Percentiles rank a stretch among this genome's conserved stretches.
Evolutionary conservation across 1,140 invertebrate genomes (phyloP).

Genomic region (Lasioglossum baleicum): DNA sequence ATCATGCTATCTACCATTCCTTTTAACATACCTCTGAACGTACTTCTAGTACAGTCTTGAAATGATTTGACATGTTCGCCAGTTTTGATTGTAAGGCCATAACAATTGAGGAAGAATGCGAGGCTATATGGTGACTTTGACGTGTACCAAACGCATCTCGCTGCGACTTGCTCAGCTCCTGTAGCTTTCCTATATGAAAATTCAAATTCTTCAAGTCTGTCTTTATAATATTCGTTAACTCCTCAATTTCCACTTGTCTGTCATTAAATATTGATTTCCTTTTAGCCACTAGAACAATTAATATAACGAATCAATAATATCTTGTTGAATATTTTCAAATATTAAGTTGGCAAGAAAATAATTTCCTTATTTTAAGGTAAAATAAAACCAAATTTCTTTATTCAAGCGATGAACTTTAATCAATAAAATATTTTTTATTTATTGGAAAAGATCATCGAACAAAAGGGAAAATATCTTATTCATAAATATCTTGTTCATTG

Average conservation of each 20-base stretch:
- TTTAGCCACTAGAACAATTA: constrained; percentile 91
- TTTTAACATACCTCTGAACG: constrained; percentile 85
- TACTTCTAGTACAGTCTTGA: constrained; percentile 93
- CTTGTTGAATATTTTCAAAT: neutral
- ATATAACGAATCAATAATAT: constrained; percentile 3
- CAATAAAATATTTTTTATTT: too few species aligned
- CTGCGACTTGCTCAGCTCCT: constrained; percentile 88
- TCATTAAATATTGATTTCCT: constrained; percentile 98
- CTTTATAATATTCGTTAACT: constrained; percentile 98
- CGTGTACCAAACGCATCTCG: constrained; percentile 79
- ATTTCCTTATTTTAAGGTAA: too few species aligned
- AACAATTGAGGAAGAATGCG: constrained; percentile 97
- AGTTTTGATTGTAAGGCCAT: constrained; percentile 96
- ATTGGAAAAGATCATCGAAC: too few species aligned
- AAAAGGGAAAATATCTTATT: too few species aligned
- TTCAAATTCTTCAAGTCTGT: constrained; percentile 97
- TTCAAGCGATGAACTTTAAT: too few species aligned
- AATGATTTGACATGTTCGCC: constrained; percentile 97
- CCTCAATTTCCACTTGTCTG: constrained; percentile 96
- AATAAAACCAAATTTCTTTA: too few species aligned
- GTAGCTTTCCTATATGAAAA: constrained; percentile 95
- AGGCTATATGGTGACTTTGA: constrained; percentile 91
- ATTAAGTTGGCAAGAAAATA: too few species aligned
- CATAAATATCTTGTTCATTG: too few species aligned
- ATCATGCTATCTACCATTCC: neutral